phyloP scores from a whole-genome alignment of 2,113 vertebrate species.

The Scartelaos histophorus region DNA sequence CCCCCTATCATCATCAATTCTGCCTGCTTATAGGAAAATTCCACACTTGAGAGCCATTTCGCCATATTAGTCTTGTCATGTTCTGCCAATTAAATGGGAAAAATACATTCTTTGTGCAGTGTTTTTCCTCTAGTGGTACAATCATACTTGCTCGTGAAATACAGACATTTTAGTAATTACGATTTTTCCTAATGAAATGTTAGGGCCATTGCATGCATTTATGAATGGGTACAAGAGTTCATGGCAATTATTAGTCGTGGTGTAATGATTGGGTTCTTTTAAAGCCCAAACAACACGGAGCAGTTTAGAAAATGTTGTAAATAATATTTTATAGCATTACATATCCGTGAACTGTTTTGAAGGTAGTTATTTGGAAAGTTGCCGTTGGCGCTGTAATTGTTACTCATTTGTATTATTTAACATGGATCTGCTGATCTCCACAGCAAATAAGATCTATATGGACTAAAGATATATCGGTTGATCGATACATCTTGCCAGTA shows the following conservation, averaged over 20 bases:
- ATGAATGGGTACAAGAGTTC: not conserved
- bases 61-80: constrained; percentile 21
- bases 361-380: not conserved
- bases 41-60: constrained; percentile 38
- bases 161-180: not conserved
- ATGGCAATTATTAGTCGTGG: not conserved
- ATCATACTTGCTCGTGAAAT: not conserved
- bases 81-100: constrained; percentile 16
- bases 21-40: constrained; percentile 41
- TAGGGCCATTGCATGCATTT: not conserved
- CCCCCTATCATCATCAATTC: constrained; percentile 27
- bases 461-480: too few relatives aligned
- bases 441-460: too few relatives aligned
- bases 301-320: not conserved
- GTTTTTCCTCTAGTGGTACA: not conserved
- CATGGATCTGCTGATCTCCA: too few relatives aligned
- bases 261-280: constrained; percentile 2
- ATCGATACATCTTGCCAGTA: too few relatives aligned
- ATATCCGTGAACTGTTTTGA: constrained; percentile 11
- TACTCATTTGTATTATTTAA: too few relatives aligned
- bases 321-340: constrained; percentile 17
- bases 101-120: constrained; percentile 2
- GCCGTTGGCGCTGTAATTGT: too few relatives aligned
- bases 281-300: not conserved
- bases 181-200: not conserved